These are phyloP conservation scores for Entomobrya multifasciata DNA, from an alignment of 2,888 invertebrate genomes.

Conservation along the genomic window DNA sequence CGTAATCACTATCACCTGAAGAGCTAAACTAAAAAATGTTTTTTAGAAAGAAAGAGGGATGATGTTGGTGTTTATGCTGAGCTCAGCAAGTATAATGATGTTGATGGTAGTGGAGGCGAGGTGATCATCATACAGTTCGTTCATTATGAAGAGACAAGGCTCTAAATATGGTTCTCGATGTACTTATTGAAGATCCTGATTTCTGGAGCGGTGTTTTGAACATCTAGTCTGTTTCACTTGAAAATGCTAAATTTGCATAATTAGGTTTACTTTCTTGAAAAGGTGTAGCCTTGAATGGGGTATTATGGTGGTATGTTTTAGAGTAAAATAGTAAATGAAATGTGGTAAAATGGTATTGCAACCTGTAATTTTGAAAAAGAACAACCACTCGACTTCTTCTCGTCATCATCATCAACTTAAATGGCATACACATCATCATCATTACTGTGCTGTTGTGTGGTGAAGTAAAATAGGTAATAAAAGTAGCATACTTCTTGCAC, in stretches of 20 bases:
- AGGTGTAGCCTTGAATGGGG: constrained; percentile 68
- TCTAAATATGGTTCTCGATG: too few relatives aligned
- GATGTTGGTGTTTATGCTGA: constrained; percentile 33
- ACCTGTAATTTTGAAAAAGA: constrained; percentile 65
- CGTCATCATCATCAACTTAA: neutral
- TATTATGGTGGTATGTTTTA: constrained; percentile 52
- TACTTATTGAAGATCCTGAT: too few relatives aligned
- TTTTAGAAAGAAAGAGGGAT: constrained; percentile 1
- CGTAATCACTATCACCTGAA: constrained; percentile 48
- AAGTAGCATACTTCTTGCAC: constrained; percentile 52
- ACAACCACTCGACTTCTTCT: constrained; percentile 14
- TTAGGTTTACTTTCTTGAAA: constrained; percentile 68
- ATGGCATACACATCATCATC: constrained; percentile 32
- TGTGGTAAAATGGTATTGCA: constrained; percentile 68
- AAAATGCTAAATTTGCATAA: constrained; percentile 68
- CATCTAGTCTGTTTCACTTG: too few relatives aligned
- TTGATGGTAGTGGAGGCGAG: constrained; percentile 19
- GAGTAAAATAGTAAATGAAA: constrained; percentile 62
- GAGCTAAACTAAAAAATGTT: too few relatives aligned
- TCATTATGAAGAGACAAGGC: too few relatives aligned
- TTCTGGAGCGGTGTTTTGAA: too few relatives aligned
- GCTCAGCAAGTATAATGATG: too few relatives aligned
- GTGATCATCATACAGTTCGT: constrained; percentile 11
- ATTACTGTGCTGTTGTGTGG: constrained; percentile 7
- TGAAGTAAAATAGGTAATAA: constrained; percentile 28